Percentiles rank a stretch among this genome's conserved stretches.
These are phyloP conservation scores for Epirrhoe tristata DNA, from an alignment of 2,888 invertebrate genomes.

Conservation along the genomic window DNA sequence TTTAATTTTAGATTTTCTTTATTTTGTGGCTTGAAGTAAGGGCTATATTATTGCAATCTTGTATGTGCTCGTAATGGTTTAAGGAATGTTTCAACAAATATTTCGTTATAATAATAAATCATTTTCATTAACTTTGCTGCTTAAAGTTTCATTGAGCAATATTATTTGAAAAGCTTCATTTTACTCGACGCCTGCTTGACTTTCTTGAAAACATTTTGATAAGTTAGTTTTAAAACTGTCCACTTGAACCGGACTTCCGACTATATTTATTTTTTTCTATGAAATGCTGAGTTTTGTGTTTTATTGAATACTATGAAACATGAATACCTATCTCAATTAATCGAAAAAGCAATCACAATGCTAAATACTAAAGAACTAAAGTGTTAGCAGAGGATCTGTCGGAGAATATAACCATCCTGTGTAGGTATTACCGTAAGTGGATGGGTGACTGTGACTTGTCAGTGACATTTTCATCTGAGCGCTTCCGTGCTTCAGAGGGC, in stretches of 20 bases:
- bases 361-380: not conserved
- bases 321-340: not conserved
- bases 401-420: no score
- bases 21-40: not conserved
- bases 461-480: no score
- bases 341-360: not conserved
- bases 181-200: not conserved
- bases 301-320: not conserved
- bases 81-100: no score
- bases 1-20: conserved; percentile 6
- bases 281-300: not conserved
- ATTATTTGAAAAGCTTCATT: not conserved
- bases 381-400: not conserved
- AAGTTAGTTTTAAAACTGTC: not conserved
- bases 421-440: no score
- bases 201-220: not conserved
- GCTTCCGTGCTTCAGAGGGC: no score
- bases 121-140: no score
- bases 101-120: no score
- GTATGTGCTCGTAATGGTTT: no score
- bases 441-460: no score
- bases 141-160: no score
- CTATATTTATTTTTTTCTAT: not conserved
- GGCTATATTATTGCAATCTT: no score
- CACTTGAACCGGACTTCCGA: not conserved